phyloP scores from a whole-genome alignment of 2,113 vertebrate species.

The Podiceps cristatus region DNA sequence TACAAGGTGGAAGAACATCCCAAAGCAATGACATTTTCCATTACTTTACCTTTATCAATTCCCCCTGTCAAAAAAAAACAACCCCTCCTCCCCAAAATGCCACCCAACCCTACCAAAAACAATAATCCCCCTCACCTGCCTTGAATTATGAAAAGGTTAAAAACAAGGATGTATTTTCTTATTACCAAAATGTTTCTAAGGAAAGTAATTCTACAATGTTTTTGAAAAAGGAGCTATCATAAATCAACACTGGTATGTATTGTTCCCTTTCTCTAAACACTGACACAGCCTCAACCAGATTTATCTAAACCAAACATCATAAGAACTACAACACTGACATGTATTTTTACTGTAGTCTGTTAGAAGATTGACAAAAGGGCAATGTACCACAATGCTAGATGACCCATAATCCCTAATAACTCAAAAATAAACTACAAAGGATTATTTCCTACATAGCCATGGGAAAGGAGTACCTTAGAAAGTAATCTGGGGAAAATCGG shows the following conservation, averaged over 20 bases:
- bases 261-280: neutral
- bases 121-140: rapidly evolving
- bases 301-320: neutral
- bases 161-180: neutral
- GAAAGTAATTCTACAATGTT: neutral
- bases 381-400: neutral
- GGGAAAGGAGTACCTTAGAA: neutral
- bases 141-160: neutral
- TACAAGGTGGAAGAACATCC: neutral
- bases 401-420: neutral
- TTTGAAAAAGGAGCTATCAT: neutral
- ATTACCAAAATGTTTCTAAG: neutral
- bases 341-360: neutral
- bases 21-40: neutral
- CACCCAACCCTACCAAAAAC: neutral
- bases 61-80: neutral
- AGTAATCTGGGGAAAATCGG: neutral
- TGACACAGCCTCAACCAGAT: neutral
- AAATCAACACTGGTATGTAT: neutral
- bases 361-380: neutral
- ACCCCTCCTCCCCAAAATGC: neutral
- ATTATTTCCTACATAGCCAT: neutral
- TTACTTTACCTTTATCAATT: neutral
- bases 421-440: neutral
- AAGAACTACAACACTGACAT: neutral